Conservation (phyloP, 2,797 vertebrate species). For the Garrulus glandarius region DNA sequence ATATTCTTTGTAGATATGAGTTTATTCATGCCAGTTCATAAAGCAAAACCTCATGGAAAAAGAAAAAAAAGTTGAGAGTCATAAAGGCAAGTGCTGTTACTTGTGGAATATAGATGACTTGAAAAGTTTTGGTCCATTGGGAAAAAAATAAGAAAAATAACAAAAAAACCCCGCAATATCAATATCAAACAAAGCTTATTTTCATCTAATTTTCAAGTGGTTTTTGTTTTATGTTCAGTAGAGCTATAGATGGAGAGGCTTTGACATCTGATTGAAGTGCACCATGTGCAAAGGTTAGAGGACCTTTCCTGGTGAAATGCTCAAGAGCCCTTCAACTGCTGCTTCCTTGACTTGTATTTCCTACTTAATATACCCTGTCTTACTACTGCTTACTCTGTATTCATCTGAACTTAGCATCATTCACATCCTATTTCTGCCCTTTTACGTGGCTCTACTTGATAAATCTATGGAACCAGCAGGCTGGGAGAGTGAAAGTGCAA, state of each 20-base stretch:
- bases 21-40: neutral
- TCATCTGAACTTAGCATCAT: neutral
- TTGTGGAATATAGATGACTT: neutral
- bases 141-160: neutral
- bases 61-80: neutral
- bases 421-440: neutral
- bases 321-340: neutral
- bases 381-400: neutral
- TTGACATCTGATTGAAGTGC: neutral
- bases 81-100: neutral
- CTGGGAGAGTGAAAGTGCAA: conserved; percentile 14
- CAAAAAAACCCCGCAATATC: fast-evolving
- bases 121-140: neutral
- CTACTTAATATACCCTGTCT: neutral
- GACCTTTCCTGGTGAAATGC: neutral
- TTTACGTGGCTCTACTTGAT: neutral
- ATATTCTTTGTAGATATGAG: neutral
- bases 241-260: neutral
- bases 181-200: neutral
- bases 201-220: neutral
- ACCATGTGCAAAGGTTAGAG: neutral
- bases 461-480: neutral
- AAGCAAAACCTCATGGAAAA: neutral
- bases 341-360: neutral
- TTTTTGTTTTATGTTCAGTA: neutral